A percentile compares a stretch with the other conserved stretches of the same genome.
Evolutionary conservation across 1,140 invertebrate species (phyloP).

Genomic region (Macrobrachium rosenbergii): DNA sequence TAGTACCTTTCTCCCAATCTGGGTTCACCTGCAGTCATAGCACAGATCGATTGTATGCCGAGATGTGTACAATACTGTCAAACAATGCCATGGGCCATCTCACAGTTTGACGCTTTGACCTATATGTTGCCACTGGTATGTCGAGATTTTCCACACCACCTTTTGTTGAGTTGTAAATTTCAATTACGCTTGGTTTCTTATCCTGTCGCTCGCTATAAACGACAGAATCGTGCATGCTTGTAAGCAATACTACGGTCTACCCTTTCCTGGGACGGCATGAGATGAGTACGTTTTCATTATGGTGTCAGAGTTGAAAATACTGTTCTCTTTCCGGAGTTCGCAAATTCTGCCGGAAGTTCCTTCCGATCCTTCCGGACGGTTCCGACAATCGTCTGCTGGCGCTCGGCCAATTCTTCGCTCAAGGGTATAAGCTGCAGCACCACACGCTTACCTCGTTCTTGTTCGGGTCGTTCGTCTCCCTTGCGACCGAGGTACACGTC

Average conservation of each 20-base stretch:
- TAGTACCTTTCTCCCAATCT: background rate
- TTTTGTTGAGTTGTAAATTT: background rate
- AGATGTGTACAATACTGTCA: background rate
- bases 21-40: background rate
- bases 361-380: no score
- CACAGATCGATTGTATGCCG: background rate
- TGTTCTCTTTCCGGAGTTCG: background rate
- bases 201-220: background rate
- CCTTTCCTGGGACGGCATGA: background rate
- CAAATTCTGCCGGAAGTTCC: background rate
- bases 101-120: background rate
- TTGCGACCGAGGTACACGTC: no score
- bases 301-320: no score
- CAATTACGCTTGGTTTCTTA: background rate
- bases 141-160: background rate
- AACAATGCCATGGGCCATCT: background rate
- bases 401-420: background rate
- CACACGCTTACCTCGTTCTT: no score
- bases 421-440: no score
- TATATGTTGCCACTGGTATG: constrained; percentile 15
- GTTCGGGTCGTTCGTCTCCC: no score
- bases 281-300: background rate
- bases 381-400: background rate
- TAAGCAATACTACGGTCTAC: background rate
- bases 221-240: background rate